phyloP scores from a whole-genome alignment of 2,113 vertebrate genomes.

The Myotis davidii region DNA sequence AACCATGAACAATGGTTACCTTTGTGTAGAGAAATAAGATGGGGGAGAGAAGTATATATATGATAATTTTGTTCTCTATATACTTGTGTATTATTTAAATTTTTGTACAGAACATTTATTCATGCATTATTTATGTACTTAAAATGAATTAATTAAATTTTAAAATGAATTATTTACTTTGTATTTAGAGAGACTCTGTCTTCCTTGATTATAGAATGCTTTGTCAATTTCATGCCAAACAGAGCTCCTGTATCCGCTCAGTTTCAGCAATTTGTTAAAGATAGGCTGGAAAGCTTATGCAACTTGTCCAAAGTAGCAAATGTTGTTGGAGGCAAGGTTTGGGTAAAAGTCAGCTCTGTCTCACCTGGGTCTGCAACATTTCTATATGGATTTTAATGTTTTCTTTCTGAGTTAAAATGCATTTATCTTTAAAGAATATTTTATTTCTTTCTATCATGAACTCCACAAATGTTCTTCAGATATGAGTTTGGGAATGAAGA shows the following conservation, averaged over 20 bases:
- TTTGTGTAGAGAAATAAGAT: background rate
- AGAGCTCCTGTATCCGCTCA: background rate
- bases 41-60: background rate
- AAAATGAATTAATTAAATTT: slow-evolving; percentile 73
- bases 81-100: slow-evolving; percentile 40
- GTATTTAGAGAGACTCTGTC: slow-evolving; percentile 37
- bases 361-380: background rate
- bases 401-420: background rate
- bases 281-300: background rate
- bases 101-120: slow-evolving; percentile 53
- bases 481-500: background rate
- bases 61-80: background rate
- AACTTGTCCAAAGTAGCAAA: background rate
- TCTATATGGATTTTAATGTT: background rate
- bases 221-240: slow-evolving; percentile 26
- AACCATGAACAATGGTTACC: background rate
- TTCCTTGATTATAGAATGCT: slow-evolving; percentile 55
- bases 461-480: background rate
- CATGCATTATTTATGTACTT: slow-evolving; percentile 68
- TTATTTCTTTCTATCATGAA: background rate
- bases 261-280: slow-evolving; percentile 44
- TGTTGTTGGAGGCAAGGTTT: background rate
- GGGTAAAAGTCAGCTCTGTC: background rate
- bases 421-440: background rate
- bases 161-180: slow-evolving; percentile 70